phyloP scores from a whole-genome alignment of 1,140 invertebrate genomes.

The Heliconius himera region DNA sequence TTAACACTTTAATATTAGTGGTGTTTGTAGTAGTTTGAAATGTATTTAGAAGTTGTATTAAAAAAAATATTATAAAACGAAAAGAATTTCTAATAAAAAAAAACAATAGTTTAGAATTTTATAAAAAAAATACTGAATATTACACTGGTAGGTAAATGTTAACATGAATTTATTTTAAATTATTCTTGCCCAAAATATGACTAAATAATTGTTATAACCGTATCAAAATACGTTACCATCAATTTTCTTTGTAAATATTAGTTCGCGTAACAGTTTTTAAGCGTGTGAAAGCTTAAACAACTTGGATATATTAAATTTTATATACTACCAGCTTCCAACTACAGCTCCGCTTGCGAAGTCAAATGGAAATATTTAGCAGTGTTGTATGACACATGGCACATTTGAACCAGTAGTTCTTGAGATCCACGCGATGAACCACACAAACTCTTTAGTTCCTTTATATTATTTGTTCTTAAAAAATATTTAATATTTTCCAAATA shows the following conservation, averaged over 20 bases:
- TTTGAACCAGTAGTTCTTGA: no score
- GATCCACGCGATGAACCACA: no score
- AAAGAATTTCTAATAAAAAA: not conserved
- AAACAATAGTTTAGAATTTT: not conserved
- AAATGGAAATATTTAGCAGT: no score
- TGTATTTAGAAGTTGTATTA: no score
- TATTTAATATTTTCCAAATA: no score
- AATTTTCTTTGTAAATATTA: not conserved
- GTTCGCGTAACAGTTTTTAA: not conserved
- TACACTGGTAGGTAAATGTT: no score
- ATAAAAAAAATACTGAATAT: not conserved
- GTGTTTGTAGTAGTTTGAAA: not conserved
- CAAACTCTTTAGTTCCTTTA: no score
- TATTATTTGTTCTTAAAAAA: no score
- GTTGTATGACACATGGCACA: no score
- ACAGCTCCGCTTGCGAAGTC: no score
- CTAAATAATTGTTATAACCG: not conserved
- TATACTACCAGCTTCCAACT: no score
- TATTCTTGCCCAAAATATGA: not conserved
- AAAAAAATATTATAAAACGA: no score
- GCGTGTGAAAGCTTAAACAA: not conserved
- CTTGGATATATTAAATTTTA: not conserved
- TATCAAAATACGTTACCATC: constrained; percentile 2
- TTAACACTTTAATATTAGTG: not conserved
- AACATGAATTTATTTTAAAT: not conserved